Conservation (phyloP, 2,888 invertebrate genomes). For the Tenthredo notha region DNA sequence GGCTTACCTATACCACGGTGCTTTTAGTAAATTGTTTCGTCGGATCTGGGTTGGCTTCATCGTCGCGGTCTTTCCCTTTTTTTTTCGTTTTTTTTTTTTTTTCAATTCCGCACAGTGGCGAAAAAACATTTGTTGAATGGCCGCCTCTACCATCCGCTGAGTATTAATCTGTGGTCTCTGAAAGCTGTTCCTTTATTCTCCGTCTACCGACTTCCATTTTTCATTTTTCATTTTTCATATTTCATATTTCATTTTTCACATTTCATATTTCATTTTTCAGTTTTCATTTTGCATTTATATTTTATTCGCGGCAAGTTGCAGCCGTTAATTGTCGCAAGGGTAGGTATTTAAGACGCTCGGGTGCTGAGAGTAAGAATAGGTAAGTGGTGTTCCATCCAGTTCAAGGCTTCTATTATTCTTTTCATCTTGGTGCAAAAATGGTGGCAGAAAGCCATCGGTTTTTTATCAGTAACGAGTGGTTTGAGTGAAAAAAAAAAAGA, state of each 20-base stretch:
- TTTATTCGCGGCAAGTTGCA: conserved; percentile 13
- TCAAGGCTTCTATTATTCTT: conserved; percentile 22
- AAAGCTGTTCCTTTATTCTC: conserved; percentile 33
- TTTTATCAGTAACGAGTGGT: neutral
- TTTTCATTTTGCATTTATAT: conserved; percentile 21
- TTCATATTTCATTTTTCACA: neutral
- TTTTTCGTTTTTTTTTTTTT: neutral
- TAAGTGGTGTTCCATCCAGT: conserved; percentile 10
- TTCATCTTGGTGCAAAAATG: neutral
- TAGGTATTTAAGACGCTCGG: conserved; percentile 38
- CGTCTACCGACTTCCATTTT: neutral
- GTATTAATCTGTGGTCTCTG: conserved; percentile 34
- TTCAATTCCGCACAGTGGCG: conserved; percentile 14
- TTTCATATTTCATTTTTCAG: neutral
- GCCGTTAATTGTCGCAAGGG: conserved; percentile 35
- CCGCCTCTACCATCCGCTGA: conserved; percentile 5
- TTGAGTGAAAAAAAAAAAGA: neutral
- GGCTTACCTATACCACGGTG: neutral
- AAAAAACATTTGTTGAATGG: conserved; percentile 19
- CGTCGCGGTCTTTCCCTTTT: conserved; percentile 2
- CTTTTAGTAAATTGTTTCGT: conserved; percentile 45
- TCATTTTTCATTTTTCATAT: neutral
- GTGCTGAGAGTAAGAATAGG: neutral
- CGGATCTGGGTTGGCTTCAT: conserved; percentile 7
- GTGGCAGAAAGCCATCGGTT: neutral